A percentile compares a stretch with the other conserved stretches of the same genome.
phyloP scores from a whole-genome alignment of 2,888 invertebrate genomes.

The Ochropacha duplaris region DNA sequence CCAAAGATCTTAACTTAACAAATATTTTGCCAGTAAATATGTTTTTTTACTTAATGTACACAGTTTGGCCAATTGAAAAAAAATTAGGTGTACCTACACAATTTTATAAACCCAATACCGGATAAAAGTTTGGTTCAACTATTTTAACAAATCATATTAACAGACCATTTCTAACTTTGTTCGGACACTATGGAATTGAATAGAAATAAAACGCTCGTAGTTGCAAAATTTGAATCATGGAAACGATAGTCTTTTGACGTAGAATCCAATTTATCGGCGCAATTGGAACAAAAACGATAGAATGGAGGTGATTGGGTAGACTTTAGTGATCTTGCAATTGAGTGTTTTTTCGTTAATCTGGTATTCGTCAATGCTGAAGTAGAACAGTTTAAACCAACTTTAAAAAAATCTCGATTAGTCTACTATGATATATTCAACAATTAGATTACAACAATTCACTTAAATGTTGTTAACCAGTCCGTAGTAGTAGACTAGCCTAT shows the following conservation, averaged over 20 bases:
- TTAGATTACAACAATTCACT: too few species aligned
- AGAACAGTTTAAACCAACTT: conserved; percentile 13
- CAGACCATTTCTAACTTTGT: background rate
- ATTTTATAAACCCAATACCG: too few species aligned
- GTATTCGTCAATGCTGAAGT: background rate
- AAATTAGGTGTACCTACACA: too few species aligned
- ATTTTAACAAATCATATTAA: background rate
- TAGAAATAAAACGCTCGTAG: conserved; percentile 32
- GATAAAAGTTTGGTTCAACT: background rate
- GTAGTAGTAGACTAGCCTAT: too few species aligned
- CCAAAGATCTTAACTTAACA: too few species aligned
- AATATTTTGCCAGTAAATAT: too few species aligned
- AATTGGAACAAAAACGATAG: conserved; percentile 44
- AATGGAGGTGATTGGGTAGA: conserved; percentile 43
- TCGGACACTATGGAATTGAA: conserved; percentile 6
- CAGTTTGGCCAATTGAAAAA: too few species aligned
- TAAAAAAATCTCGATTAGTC: background rate
- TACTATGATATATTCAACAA: background rate
- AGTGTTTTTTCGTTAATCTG: conserved; percentile 9
- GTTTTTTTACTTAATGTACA: too few species aligned
- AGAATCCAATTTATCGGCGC: conserved; percentile 49
- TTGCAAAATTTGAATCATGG: conserved; percentile 48
- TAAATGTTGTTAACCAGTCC: too few species aligned
- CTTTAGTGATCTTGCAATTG: conserved; percentile 24
- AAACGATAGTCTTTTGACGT: conserved; percentile 48